Conservation (phyloP, 1,140 invertebrate genomes). For the Tribolium madens region DNA sequence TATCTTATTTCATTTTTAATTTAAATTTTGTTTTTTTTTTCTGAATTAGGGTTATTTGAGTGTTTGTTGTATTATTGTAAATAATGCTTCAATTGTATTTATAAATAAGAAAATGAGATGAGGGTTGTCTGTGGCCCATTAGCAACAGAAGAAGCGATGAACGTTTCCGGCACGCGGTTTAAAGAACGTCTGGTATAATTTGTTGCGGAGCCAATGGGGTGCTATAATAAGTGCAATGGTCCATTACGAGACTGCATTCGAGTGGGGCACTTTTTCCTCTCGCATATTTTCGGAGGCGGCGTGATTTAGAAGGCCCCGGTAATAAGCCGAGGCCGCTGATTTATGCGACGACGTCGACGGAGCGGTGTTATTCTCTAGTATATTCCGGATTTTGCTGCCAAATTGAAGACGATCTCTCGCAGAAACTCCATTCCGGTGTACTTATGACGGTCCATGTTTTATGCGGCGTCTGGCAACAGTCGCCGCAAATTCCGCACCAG, state of each 20-base stretch:
- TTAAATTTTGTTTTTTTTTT: no score
- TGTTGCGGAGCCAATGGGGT: conserved; percentile 62
- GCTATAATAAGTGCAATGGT: conserved; percentile 64
- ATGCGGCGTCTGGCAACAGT: conserved; percentile 60
- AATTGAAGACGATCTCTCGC: conserved; percentile 64
- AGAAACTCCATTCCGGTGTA: conserved; percentile 62
- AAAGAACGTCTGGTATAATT: conserved; percentile 57
- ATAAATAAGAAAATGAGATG: conserved; percentile 12
- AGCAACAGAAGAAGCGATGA: conserved; percentile 44
- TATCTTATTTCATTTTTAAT: no score
- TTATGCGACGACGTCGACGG: conserved; percentile 55
- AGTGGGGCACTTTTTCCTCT: conserved; percentile 56
- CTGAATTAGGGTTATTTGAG: no score
- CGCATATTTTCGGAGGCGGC: conserved; percentile 59
- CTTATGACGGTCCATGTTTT: conserved; percentile 62
- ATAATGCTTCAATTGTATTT: neutral
- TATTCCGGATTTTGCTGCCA: conserved; percentile 65
- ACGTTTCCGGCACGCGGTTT: conserved; percentile 44
- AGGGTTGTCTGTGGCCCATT: conserved; percentile 16
- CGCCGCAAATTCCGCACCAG: conserved; percentile 50
- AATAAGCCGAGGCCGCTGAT: conserved; percentile 52
- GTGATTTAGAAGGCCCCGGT: conserved; percentile 50
- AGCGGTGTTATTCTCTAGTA: conserved; percentile 62
- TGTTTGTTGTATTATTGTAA: no score
- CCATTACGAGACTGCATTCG: conserved; percentile 60